Conservation (phyloP, 2,888 invertebrate genomes). For the Alloscopus bannaensis region DNA sequence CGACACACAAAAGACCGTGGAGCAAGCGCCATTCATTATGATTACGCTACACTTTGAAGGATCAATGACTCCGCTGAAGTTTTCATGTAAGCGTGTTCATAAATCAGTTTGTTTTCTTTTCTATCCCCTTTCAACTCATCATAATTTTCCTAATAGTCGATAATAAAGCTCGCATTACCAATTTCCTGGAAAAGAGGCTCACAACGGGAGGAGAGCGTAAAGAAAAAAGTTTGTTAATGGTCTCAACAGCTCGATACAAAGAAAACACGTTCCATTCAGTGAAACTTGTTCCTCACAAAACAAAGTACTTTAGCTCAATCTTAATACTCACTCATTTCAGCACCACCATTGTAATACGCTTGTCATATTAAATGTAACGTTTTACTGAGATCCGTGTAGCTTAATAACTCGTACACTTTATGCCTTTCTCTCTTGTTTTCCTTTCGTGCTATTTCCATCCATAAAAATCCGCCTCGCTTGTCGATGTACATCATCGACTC, state of each 20-base stretch:
- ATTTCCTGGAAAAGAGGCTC: conserved; percentile 21
- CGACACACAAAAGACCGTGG: neutral
- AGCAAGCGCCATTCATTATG: neutral
- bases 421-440: too few relatives aligned
- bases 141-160: conserved; percentile 40
- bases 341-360: too few relatives aligned
- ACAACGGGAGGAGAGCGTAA: neutral
- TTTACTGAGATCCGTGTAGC: neutral
- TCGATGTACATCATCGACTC: too few relatives aligned
- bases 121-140: conserved; percentile 16
- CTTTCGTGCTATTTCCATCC: too few relatives aligned
- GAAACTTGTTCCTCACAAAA: too few relatives aligned
- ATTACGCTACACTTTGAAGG: neutral
- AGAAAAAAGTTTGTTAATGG: neutral
- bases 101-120: conserved; percentile 39
- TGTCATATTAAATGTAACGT: too few relatives aligned
- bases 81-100: neutral
- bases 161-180: conserved; percentile 39
- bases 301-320: too few relatives aligned
- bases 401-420: too few relatives aligned
- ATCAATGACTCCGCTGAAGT: neutral
- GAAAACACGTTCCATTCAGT: too few relatives aligned
- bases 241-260: too few relatives aligned
- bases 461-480: too few relatives aligned
- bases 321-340: too few relatives aligned